Base-by-base conservation (phyloP, 2,113 vertebrate genomes). In the Oceanites oceanicus region DNA sequence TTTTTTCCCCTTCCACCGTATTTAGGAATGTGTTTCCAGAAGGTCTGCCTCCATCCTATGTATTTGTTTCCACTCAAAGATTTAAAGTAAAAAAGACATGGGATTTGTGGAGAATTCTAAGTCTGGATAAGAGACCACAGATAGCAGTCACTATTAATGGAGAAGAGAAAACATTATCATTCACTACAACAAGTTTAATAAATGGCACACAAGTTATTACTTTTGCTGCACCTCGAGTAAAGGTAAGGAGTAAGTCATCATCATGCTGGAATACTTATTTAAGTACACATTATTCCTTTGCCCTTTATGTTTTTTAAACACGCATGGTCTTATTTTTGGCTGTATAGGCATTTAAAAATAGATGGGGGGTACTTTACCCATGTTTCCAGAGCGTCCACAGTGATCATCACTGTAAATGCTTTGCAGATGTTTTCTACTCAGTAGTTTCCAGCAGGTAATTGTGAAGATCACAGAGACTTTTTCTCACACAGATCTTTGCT, bases 1-100 rank as follows among this genome's bases (percentile, higher is more conserved):
- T 29, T 42, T 79, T 47, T 26, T 6, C 4, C 1, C 2, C 13
- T 86, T 62, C 15, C 2, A 2, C 34, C 82, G 66, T 70, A 50
- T 95, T 65, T 84, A 99, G 99, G 96, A 97, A 97, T 86, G 98
- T 99, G 85, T 99, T 99, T 94, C 99, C 99, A 77, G 99, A 99
- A 97, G 99, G 99, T 45, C 98, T 99, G 68, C 99, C 99, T 86
- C 99, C 99, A 66, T 99, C 99, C 9, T 99, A 99, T 83, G 99
- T 99, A 25, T 99, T 99, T 96, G 99, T 99, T 90, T 99, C 99
- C 84, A 99, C 99, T 8, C 97, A 99, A 97, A 99, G 99, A 95
- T 99, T 99, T 98, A 99, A 99, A 96, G 99, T 98, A 10, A 98
- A 97, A 68, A 99, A 99, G 96, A 98, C 98, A 4, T 99, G 99